These are phyloP conservation scores for Batillaria attramentaria DNA, from an alignment of 1,140 invertebrate species.

Conservation along the genomic window DNA sequence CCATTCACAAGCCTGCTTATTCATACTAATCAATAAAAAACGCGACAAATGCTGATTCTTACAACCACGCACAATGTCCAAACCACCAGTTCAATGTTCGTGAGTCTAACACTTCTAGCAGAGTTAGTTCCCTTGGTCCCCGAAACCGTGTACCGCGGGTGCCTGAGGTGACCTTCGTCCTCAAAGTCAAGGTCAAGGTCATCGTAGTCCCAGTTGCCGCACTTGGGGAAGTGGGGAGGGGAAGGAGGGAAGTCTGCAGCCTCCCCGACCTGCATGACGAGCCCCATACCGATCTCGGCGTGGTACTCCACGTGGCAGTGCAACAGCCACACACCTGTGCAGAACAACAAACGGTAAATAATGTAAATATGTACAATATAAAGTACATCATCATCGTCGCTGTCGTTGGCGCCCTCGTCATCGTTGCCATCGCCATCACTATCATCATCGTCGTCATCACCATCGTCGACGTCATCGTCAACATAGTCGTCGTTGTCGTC, in stretches of 20 bases:
- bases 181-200: background rate
- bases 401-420: no score
- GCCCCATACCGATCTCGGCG: constrained; percentile 89
- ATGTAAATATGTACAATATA: no score
- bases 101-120: background rate
- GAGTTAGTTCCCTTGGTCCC: background rate
- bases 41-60: background rate
- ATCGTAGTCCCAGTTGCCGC: constrained; percentile 58
- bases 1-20: background rate
- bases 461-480: no score
- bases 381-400: no score
- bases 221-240: constrained; percentile 72
- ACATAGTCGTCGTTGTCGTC: no score
- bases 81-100: background rate
- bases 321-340: constrained; percentile 88
- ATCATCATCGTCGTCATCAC: background rate
- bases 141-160: background rate
- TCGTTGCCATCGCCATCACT: background rate
- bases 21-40: background rate
- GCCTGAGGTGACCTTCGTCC: background rate
- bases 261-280: constrained; percentile 84
- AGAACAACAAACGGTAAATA: background rate
- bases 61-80: background rate
- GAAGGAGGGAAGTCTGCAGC: constrained; percentile 66
- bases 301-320: constrained; percentile 95